Evolutionary conservation across 2,888 invertebrate species (phyloP), one percentile per base, ranked within the genome.

Genomic region (Bombyx huttoni): DNA sequence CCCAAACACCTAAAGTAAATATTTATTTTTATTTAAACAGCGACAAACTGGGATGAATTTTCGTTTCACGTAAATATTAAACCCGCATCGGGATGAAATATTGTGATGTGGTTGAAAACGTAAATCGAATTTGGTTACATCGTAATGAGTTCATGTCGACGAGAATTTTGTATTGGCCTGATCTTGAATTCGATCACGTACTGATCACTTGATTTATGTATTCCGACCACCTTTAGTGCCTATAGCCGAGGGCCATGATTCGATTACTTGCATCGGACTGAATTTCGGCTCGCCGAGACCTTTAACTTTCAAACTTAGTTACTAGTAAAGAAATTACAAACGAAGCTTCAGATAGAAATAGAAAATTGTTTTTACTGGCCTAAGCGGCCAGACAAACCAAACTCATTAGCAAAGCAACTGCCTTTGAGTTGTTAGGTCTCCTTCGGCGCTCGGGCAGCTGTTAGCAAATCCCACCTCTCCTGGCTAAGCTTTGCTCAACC

Each of bases 151-250:
- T 78, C 77, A 77, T 78, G 78, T 78, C 77, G 75, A 65, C 70
- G 66, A 68, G 73, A 75, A 74, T 76, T 76, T 71, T 76, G 75
- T 81, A 79, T 78, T 74, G 76, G 70, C 68, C 78, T 76, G 75
- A 84, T 84, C 84, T 80, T 80, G 73, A 84, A 83, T 81, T 81
- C 78, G 76, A 81, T 85, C 85, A 84, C 83, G 87, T 84, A 74
- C 68, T 68, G 63, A 74, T 75, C 74, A 69, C 74, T 81, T 83
- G 82, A 85, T 85, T 86, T 84, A 81, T 78, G 78, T 84, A 81
- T 81, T 80, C 79, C 73, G 63, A 80, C 75, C 77, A 81, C 77
- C 79, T 82, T 77, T 73, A 68, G 65, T 72, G 40, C 40, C 40
- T 40, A 73, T 68, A 67, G 68, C 71, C 73, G 67, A 67, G 69